These are phyloP conservation scores for Drosophila baimaii DNA, from an alignment of 1,140 invertebrate species.

Conservation along the genomic window DNA sequence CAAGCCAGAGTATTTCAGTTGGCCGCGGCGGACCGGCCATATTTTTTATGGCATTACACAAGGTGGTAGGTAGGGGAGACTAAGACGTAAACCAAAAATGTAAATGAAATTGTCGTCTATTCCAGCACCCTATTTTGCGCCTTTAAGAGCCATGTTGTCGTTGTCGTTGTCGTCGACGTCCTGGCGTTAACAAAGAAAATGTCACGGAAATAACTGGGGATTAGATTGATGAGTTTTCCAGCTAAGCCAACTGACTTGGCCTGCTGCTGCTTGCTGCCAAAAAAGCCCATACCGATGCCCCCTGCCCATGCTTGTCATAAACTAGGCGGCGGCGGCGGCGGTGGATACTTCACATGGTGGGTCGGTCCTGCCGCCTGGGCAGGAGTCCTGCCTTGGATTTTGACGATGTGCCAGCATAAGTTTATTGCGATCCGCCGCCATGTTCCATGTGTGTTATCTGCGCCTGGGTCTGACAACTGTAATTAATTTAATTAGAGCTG, in stretches of 20 bases:
- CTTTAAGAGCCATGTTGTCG: constrained; percentile 58
- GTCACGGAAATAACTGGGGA: constrained; percentile 80
- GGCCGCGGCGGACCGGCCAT: constrained; percentile 30
- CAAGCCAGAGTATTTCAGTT: constrained; percentile 7
- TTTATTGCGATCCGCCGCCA: constrained; percentile 62
- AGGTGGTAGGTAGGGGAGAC: constrained; percentile 51
- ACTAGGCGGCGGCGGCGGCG: constrained; percentile 44
- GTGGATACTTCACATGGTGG: constrained; percentile 37
- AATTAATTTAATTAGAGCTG: constrained; percentile 78
- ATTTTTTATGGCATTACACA: constrained; percentile 68
- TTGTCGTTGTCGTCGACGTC: constrained; percentile 24
- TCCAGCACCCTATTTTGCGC: constrained; percentile 27
- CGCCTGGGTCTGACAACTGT: constrained; percentile 65
- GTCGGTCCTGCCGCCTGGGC: no score
- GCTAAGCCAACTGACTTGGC: constrained; percentile 65
- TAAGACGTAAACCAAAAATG: constrained; percentile 67
- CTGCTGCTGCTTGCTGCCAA: constrained; percentile 20
- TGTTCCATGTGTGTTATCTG: constrained; percentile 67
- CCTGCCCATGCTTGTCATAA: constrained; percentile 40
- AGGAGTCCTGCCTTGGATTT: constrained; percentile 44
- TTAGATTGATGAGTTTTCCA: constrained; percentile 78
- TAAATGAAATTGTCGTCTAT: constrained; percentile 71
- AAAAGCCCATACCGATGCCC: constrained; percentile 8
- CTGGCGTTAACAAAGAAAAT: constrained; percentile 71
- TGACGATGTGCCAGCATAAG: constrained; percentile 72